These are phyloP conservation scores for Melieria crassipennis DNA, from an alignment of 2,888 invertebrate species.

Conservation along the genomic window DNA sequence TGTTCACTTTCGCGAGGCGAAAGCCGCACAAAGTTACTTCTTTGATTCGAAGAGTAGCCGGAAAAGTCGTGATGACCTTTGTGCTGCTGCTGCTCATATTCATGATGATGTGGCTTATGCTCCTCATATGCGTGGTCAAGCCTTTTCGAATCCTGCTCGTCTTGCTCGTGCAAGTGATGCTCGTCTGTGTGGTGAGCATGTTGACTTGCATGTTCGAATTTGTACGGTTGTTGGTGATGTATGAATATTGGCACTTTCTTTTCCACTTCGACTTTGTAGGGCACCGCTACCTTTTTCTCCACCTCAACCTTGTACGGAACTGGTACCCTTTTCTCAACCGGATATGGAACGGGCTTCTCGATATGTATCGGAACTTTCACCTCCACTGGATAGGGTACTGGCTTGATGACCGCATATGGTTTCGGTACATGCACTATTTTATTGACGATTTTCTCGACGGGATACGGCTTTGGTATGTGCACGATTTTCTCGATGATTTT, in stretches of 20 bases:
- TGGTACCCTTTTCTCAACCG: conserved; percentile 64
- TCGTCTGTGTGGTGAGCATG: conserved; percentile 38
- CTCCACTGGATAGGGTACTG: conserved; percentile 66
- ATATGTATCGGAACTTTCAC: conserved; percentile 54
- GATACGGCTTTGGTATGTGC: conserved; percentile 69
- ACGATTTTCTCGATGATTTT: conserved; percentile 67
- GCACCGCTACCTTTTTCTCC: conserved; percentile 64
- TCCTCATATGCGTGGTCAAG: conserved; percentile 30
- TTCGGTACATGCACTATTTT: conserved; percentile 69
- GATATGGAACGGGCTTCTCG: conserved; percentile 66
- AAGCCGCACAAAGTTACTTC: conserved; percentile 38
- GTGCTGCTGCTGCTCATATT: background rate
- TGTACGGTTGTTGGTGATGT: conserved; percentile 42
- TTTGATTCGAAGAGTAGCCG: conserved; percentile 45
- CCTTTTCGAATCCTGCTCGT: conserved; percentile 35
- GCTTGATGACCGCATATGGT: conserved; percentile 67
- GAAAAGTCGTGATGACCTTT: conserved; percentile 41
- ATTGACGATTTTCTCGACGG: conserved; percentile 68
- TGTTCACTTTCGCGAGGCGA: background rate
- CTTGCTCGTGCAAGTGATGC: conserved; percentile 38
- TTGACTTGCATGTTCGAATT: conserved; percentile 31
- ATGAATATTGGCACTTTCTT: conserved; percentile 65
- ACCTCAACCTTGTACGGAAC: conserved; percentile 51
- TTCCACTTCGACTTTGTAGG: conserved; percentile 58
- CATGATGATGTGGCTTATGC: conserved; percentile 40